Base-by-base conservation (phyloP, 2,888 invertebrate species). In the Fabriciana adippe region DNA sequence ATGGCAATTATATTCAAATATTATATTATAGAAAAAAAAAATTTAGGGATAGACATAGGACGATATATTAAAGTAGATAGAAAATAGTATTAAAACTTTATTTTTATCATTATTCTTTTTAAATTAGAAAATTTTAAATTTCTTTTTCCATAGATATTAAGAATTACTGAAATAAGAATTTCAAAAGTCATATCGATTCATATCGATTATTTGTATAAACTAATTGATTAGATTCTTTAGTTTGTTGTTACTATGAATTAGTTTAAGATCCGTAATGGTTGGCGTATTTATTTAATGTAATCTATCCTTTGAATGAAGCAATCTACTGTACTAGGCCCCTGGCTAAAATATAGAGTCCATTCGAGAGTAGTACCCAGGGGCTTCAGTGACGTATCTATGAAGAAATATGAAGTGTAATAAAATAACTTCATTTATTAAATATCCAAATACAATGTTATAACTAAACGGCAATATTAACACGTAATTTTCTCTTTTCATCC, bases 401-500 rank as follows among this genome's bases (percentile, higher is more conserved):
- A 41, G 59, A 51, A 45, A 13, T 51, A 64, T 21, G 15, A 60
- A 57, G 15, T 47, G 6, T 50, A 6, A 57, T 8, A 64, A 45
- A 67, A n/a, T 15, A 14, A 48, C 35, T 41, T 15, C 8, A 18
- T 54, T 50, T 56, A n/a, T 60, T 65, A 50, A 15, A 60, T 14
- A 13, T 61, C 8, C 21, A 59, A 48, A 59, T 31, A n/a, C 6
- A 48, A 26, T 0, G n/a, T 13, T 31, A 26, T 6, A 21, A 15
- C 15, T 72, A 76, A 64, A 41, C 68, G 55, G 74, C 74, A 31
- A 84, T 69, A 72, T 80, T 76, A 35, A 82, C 77, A 51, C 91
- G 82, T 71, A 89, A 75, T 69, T 83, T 88, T 74, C 92, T 86
- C 73, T 92, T 94, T 69, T 93, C 90, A 73, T 93, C 86, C 73